These are phyloP conservation scores for Jordanella pulchra DNA, from an alignment of 2,797 vertebrate species.

Conservation along the genomic window DNA sequence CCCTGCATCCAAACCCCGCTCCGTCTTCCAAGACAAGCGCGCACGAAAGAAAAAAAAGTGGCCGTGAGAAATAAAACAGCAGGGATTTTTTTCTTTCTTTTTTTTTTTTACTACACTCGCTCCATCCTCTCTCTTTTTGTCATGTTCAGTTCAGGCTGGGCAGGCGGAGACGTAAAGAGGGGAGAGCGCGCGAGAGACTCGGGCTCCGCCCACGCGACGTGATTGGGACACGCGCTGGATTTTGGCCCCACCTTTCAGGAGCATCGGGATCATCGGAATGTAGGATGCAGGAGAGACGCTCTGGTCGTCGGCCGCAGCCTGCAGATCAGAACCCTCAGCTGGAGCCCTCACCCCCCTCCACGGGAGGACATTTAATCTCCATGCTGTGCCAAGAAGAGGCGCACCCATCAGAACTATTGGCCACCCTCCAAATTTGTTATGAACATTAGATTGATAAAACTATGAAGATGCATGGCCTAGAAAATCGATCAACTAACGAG, in stretches of 20 bases:
- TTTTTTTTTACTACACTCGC: conserved; percentile 54
- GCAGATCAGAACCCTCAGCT: background rate
- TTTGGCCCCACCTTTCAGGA: conserved; percentile 77
- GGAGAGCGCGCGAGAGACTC: conserved; percentile 61
- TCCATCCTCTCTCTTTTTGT: conserved; percentile 86
- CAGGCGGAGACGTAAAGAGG: conserved; percentile 74
- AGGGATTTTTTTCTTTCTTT: conserved; percentile 23
- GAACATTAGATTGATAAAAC: background rate
- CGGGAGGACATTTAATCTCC: conserved; percentile 12
- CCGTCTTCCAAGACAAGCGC: conserved; percentile 29
- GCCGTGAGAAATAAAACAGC: conserved; percentile 54
- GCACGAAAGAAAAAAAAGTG: conserved; percentile 16
- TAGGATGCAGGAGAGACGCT: conserved; percentile 35
- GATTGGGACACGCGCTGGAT: conserved; percentile 67
- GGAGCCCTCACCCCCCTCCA: conserved; percentile 24
- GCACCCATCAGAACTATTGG: conserved; percentile 63
- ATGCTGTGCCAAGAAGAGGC: conserved; percentile 52
- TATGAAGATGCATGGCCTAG: conserved; percentile 44
- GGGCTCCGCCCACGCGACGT: conserved; percentile 74
- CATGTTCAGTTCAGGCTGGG: conserved; percentile 77
- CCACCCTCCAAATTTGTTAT: conserved; percentile 41
- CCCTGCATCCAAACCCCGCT: conserved; percentile 47
- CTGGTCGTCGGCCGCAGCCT: conserved; percentile 56
- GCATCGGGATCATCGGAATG: conserved; percentile 67
- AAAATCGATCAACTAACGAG: conserved; percentile 38